Evolutionary conservation across 2,113 vertebrate genomes (phyloP).

Genomic region (Prionailurus viverrinus): DNA sequence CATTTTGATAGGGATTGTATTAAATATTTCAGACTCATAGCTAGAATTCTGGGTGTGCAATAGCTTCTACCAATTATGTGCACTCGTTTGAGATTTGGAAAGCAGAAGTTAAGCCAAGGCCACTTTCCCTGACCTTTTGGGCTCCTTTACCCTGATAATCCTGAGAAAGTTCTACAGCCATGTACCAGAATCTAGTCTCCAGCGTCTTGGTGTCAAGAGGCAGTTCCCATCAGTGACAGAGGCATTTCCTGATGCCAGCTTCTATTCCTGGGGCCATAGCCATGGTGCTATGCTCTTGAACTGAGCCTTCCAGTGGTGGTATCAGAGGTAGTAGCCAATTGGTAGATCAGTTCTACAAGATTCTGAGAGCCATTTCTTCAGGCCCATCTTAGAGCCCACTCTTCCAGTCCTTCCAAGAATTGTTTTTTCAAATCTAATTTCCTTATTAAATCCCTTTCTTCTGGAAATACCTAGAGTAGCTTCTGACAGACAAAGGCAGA

Average conservation of each 20-base stretch:
- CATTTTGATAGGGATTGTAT: not conserved
- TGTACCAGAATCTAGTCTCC: not conserved
- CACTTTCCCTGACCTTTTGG: not conserved
- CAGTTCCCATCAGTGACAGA: not conserved
- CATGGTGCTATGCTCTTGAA: not conserved
- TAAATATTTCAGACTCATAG: not conserved
- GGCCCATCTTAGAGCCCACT: not conserved
- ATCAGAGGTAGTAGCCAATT: not conserved
- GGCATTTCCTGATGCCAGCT: not conserved
- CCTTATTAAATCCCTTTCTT: constrained; percentile 42
- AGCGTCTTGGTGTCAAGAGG: not conserved
- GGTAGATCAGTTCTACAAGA: not conserved
- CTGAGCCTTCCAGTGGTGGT: not conserved
- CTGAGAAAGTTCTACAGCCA: not conserved
- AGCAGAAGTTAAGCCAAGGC: not conserved
- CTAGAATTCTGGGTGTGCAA: constrained; percentile 1
- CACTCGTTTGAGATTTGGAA: not conserved
- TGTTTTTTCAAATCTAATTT: not conserved
- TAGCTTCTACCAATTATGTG: not conserved
- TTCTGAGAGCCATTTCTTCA: constrained; percentile 16
- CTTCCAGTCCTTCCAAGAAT: not conserved
- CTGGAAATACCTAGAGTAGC: not conserved
- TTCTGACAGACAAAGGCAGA: not conserved
- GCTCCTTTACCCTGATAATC: not conserved
- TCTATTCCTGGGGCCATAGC: not conserved